These are phyloP conservation scores for Enteromius viviparus DNA, from an alignment of 2,797 vertebrate species.

Conservation along the genomic window DNA sequence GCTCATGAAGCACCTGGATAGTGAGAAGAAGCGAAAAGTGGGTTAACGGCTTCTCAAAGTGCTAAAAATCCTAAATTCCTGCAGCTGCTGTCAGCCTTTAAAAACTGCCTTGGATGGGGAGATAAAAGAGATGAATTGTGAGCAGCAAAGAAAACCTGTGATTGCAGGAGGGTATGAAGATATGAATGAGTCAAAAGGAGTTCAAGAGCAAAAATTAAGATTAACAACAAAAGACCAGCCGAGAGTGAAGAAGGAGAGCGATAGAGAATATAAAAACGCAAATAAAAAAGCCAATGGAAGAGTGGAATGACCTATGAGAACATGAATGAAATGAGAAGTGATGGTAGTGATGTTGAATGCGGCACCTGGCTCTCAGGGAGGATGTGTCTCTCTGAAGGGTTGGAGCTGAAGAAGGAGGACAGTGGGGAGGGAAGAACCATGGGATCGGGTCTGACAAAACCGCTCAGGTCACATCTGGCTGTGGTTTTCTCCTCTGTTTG, in stretches of 20 bases:
- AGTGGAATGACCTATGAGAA: not conserved
- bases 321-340: not conserved
- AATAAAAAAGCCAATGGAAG: constrained; percentile 11
- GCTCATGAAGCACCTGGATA: constrained; percentile 86
- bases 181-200: not conserved
- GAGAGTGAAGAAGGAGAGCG: constrained; percentile 4
- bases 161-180: constrained; percentile 11
- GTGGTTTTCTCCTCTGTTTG: constrained; percentile 87
- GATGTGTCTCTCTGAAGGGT: constrained; percentile 81
- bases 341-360: not conserved
- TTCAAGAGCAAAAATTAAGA: not conserved
- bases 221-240: constrained; percentile 10
- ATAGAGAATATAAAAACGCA: not conserved
- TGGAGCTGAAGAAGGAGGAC: constrained; percentile 87
- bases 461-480: constrained; percentile 86
- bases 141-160: constrained; percentile 21
- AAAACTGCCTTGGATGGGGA: not conserved
- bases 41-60: not conserved
- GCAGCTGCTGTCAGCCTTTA: not conserved
- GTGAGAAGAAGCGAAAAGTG: not conserved
- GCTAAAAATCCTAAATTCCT: not conserved
- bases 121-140: constrained; percentile 19
- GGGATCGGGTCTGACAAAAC: constrained; percentile 85
- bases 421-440: constrained; percentile 85
- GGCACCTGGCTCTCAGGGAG: constrained; percentile 82